Base-by-base conservation (phyloP, 2,888 invertebrate species). In the Anthrax anthrax region DNA sequence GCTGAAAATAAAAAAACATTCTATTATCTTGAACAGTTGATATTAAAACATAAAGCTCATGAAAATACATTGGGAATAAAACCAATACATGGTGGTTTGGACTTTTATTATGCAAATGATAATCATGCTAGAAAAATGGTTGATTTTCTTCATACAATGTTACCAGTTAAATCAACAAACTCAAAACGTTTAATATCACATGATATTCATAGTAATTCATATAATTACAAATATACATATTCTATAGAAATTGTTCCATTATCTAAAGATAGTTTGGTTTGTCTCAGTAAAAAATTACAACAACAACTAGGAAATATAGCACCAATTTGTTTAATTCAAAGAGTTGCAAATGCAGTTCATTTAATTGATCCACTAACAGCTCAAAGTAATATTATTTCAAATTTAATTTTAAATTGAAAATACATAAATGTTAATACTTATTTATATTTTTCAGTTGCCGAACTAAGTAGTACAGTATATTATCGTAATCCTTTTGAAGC, bases 111-210 rank as follows among this genome's bases (percentile, higher is more conserved):
- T 63, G 73, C 85, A 3, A 81, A 81, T 52, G 92, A 92, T 68
- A 82, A 84, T 51, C 82, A 87, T 64, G 95, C 96, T 0, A 78
- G 91, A 23, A 96, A 95, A 73, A 80, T 99, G 81, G 82, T 95
- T 0, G 95, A 97, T 59, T 99, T 98, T 62, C 70, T 99, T 12
- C 74, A 75, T 50, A 76, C 87, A 6, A 84, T 92, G 54, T 75
- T 97, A 46, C 98, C 98, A 1, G 83, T 87, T 57, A 83, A 86
- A 60, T 81, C 81, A 59, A 81, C 84, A 55, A 84, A 87, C 60
- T 92, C 96, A 0, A 95, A 97, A 67, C 92, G 94, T 60, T 73
- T 97, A 37, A 85, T 97, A 57, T 95, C 97, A 0, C 97, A 97
- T 60, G 98, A 99, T 67, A 86, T 91, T 47, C 94, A 92, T 68